Conservation (phyloP, 2,888 invertebrate genomes). For the Acanthosoma haemorrhoidale region DNA sequence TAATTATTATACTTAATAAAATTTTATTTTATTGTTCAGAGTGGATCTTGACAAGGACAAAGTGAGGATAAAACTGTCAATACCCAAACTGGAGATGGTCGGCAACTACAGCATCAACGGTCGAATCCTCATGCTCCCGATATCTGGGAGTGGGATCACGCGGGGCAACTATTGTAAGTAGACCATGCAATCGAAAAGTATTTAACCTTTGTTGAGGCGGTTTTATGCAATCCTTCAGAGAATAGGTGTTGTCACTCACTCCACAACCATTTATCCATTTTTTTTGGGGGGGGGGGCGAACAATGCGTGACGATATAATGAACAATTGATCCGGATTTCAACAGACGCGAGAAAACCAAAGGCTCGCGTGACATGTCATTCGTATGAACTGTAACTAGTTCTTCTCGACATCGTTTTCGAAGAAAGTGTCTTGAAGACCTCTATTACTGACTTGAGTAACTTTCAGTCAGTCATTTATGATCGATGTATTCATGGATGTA, state of each 20-base stretch:
- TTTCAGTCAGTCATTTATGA: too few species aligned
- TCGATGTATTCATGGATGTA: too few species aligned
- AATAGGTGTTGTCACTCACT: not conserved
- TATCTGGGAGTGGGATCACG: conserved; percentile 62
- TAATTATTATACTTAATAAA: too few species aligned
- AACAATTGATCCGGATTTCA: not conserved
- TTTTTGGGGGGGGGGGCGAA: not conserved
- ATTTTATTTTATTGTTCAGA: conserved; percentile 30
- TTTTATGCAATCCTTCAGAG: not conserved
- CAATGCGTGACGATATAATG: not conserved
- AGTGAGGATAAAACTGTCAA: conserved; percentile 56
- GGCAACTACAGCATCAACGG: conserved; percentile 64
- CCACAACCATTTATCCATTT: not conserved
- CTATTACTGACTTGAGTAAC: too few species aligned
- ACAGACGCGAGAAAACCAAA: too few species aligned
- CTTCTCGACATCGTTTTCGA: too few species aligned
- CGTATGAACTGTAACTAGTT: too few species aligned
- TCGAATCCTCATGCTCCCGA: conserved; percentile 66
- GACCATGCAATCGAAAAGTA: not conserved
- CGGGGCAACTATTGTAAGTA: conserved; percentile 55
- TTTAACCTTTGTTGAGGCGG: not conserved
- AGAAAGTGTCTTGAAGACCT: too few species aligned
- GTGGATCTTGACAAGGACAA: conserved; percentile 33
- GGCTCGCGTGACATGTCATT: too few species aligned
- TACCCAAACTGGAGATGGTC: conserved; percentile 60